A percentile compares a stretch with the other conserved stretches of the same genome.
These are phyloP conservation scores for Cephus rjabovi DNA, from an alignment of 2,888 invertebrate species.

Conservation along the genomic window DNA sequence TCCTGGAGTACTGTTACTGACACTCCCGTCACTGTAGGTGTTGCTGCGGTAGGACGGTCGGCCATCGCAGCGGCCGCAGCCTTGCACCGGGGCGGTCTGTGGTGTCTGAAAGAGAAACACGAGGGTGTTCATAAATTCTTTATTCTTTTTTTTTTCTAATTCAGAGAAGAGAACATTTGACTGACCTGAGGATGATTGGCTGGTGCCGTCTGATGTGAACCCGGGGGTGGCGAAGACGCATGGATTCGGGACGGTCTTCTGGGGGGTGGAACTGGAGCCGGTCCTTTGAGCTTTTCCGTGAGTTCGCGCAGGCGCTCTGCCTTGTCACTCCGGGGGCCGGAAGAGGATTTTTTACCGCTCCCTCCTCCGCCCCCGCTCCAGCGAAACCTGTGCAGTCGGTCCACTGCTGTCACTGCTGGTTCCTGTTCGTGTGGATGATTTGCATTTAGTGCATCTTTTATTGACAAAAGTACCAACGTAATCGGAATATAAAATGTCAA, in stretches of 20 bases:
- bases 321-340: conserved; percentile 71
- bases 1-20: conserved; percentile 18
- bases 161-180: not conserved
- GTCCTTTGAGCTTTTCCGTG: conserved; percentile 81
- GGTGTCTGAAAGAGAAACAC: conserved; percentile 10
- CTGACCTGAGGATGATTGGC: conserved; percentile 69
- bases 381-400: conserved; percentile 83
- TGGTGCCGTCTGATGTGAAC: conserved; percentile 44
- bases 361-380: conserved; percentile 64
- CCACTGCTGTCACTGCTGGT: conserved; percentile 76
- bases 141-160: not conserved
- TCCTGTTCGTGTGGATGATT: conserved; percentile 44
- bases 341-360: conserved; percentile 56
- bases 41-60: conserved; percentile 47
- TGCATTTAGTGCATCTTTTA: not conserved
- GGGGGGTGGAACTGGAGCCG: conserved; percentile 63
- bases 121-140: not conserved
- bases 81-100: conserved; percentile 7
- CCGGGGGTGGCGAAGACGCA: conserved; percentile 56
- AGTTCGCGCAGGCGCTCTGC: conserved; percentile 80
- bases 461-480: not conserved
- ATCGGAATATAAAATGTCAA: not conserved
- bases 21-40: conserved; percentile 53
- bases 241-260: conserved; percentile 60
- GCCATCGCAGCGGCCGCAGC: conserved; percentile 42